Conservation (phyloP, 2,113 vertebrate species). For the Sturnus vulgaris region DNA sequence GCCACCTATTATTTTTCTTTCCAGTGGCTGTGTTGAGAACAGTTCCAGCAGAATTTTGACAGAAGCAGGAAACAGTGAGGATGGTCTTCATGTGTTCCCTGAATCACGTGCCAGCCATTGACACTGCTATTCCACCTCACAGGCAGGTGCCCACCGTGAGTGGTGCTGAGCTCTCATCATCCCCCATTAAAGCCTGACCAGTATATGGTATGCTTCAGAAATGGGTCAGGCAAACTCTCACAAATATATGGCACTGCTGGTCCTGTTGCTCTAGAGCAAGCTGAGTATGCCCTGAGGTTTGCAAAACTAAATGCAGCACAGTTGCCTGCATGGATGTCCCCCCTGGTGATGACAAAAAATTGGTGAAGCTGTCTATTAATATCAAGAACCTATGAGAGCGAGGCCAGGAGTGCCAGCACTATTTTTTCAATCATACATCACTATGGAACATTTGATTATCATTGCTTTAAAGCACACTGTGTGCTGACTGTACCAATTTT, state of each 20-base stretch:
- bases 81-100: background rate
- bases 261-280: background rate
- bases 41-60: conserved; percentile 12
- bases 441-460: conserved; percentile 24
- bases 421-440: conserved; percentile 27
- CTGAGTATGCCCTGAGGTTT: background rate
- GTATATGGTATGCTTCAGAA: background rate
- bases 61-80: background rate
- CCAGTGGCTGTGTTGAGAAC: background rate
- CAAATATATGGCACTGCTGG: background rate
- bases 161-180: background rate
- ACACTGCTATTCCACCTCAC: background rate
- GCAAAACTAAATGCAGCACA: conserved; percentile 22
- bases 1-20: conserved; percentile 13
- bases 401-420: background rate
- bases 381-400: background rate
- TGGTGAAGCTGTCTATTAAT: conserved; percentile 42
- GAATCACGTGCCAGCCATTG: rapidly evolving
- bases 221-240: background rate
- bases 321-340: conserved; percentile 7
- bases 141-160: rapidly evolving
- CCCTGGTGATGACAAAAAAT: background rate
- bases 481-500: conserved; percentile 25
- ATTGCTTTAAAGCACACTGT: conserved; percentile 9
- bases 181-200: background rate